A percentile compares a stretch with the other conserved stretches of the same genome.
Conservation (phyloP, 2,888 invertebrate genomes). For the Adelphocoris suturalis region DNA sequence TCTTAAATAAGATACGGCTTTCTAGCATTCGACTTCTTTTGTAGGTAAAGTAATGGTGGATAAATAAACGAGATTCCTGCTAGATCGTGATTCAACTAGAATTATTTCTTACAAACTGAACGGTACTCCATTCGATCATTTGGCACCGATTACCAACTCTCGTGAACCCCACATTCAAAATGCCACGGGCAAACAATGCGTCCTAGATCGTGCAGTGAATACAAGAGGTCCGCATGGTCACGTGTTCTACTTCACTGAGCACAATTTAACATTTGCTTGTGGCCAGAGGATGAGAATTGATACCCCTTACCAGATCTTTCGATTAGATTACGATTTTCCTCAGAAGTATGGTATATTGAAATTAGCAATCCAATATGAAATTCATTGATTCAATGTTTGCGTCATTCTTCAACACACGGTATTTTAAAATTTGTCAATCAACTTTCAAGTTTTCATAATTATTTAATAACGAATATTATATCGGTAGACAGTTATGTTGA, state of each 20-base stretch:
- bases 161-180: slow-evolving; percentile 63
- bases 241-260: slow-evolving; percentile 63
- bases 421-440: too few species aligned
- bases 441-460: too few species aligned
- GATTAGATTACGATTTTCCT: not conserved
- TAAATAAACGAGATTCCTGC: slow-evolving; percentile 23
- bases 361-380: too few species aligned
- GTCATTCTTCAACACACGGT: too few species aligned
- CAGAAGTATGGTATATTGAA: too few species aligned
- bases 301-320: not conserved
- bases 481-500: too few species aligned
- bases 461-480: too few species aligned
- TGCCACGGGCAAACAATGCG: slow-evolving; percentile 59
- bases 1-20: too few species aligned
- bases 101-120: slow-evolving; percentile 38
- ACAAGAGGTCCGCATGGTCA: slow-evolving; percentile 43
- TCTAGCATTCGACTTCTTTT: too few species aligned
- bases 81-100: slow-evolving; percentile 42
- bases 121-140: slow-evolving; percentile 57
- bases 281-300: not conserved
- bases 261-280: slow-evolving; percentile 45
- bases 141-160: slow-evolving; percentile 64
- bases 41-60: not conserved
- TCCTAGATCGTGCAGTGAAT: slow-evolving; percentile 65
- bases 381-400: too few species aligned